Percentiles rank a stretch among this genome's conserved stretches.
These are phyloP conservation scores for Pygocentrus nattereri DNA, from an alignment of 2,797 vertebrate species.

Conservation along the genomic window DNA sequence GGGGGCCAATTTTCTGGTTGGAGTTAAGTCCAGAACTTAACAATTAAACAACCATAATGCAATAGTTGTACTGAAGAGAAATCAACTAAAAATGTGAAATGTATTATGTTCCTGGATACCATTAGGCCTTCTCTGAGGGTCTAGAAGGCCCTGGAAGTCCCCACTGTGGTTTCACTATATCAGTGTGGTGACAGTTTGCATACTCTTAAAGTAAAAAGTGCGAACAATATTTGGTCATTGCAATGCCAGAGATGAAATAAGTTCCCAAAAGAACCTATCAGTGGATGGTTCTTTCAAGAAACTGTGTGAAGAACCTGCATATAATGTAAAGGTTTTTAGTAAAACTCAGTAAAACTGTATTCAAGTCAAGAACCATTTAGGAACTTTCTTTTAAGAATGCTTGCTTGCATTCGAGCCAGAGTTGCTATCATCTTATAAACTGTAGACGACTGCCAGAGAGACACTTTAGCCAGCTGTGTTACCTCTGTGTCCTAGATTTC, in stretches of 20 bases:
- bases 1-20: no score
- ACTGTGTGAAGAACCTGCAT: neutral
- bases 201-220: neutral
- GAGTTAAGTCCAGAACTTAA: no score
- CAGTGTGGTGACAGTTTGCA: no score
- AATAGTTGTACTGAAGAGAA: no score
- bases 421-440: neutral
- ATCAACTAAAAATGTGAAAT: no score
- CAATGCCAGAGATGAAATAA: neutral
- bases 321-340: neutral
- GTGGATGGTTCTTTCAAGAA: neutral
- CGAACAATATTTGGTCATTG: neutral
- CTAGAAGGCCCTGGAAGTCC: no score
- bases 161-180: no score
- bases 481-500: neutral
- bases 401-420: neutral
- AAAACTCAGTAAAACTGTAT: neutral
- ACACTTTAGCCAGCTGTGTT: conserved; percentile 7
- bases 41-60: no score
- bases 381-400: neutral
- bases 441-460: neutral
- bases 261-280: neutral
- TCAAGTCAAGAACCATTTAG: neutral
- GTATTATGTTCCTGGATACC: no score
- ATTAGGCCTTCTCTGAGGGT: no score